These are phyloP conservation scores for Drosophila lini DNA, from an alignment of 1,140 invertebrate genomes.

Conservation along the genomic window DNA sequence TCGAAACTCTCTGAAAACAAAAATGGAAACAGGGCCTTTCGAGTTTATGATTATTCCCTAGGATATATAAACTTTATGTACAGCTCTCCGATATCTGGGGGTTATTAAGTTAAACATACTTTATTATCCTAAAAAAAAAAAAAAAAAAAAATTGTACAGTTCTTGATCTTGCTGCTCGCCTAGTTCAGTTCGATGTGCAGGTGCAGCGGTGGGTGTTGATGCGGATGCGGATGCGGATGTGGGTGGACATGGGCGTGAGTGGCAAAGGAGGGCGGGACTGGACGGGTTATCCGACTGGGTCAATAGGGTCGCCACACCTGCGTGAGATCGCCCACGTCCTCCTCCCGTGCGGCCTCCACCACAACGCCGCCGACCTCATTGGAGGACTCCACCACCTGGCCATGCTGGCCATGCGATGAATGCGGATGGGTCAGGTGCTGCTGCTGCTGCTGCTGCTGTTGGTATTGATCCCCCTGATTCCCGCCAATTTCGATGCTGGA, in stretches of 20 bases:
- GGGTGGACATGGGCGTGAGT: slow-evolving; percentile 11
- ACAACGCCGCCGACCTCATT: slow-evolving; percentile 37
- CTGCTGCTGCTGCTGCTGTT: slow-evolving; percentile 57
- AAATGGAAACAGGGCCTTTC: neutral
- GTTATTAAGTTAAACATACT: slow-evolving; percentile 10
- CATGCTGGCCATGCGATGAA: slow-evolving; percentile 25
- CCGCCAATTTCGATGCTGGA: slow-evolving; percentile 85
- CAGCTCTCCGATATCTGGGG: slow-evolving; percentile 1
- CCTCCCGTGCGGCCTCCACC: slow-evolving; percentile 60
- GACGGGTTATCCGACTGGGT: slow-evolving; percentile 56
- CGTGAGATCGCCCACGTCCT: slow-evolving; percentile 76
- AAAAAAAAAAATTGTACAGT: slow-evolving; percentile 35
- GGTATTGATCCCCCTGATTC: slow-evolving; percentile 65
- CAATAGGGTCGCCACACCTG: slow-evolving; percentile 85
- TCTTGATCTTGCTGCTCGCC: slow-evolving; percentile 25
- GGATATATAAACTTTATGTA: slow-evolving; percentile 17
- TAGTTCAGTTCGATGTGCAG: slow-evolving; percentile 62
- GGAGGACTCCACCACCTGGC: slow-evolving; percentile 28
- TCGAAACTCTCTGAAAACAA: no score
- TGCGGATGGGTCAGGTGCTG: slow-evolving; percentile 54
- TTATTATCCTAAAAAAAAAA: slow-evolving; percentile 38
- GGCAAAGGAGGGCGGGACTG: slow-evolving; percentile 6
- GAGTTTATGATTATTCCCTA: neutral
- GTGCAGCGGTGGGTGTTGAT: slow-evolving; percentile 45
- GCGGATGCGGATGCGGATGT: slow-evolving; percentile 30